phyloP scores from a whole-genome alignment of 2,797 vertebrate genomes.

The Ambastaia sidthimunki region DNA sequence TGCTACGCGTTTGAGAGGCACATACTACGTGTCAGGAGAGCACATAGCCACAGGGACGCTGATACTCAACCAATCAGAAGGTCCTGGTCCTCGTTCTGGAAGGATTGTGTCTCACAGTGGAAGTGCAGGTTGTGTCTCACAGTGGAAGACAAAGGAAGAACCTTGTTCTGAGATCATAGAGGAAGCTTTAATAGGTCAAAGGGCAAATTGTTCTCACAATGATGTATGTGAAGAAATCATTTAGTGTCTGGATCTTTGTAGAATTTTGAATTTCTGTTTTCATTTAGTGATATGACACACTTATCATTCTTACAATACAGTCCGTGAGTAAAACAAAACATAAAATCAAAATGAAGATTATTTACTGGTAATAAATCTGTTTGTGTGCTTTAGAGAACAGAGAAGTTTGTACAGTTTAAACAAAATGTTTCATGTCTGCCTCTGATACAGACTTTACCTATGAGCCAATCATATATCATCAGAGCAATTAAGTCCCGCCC shows the following conservation, averaged over 20 bases:
- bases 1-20: neutral
- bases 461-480: no score
- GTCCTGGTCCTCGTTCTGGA: slow-evolving; percentile 18
- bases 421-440: no score
- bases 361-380: no score
- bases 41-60: slow-evolving; percentile 42
- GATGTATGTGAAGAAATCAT: neutral
- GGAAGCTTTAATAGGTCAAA: neutral
- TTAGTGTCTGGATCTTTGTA: neutral
- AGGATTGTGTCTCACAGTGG: neutral
- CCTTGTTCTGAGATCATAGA: slow-evolving; percentile 6
- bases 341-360: no score
- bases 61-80: neutral
- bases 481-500: no score
- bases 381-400: no score
- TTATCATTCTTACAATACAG: no score
- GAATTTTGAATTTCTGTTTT: neutral
- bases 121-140: neutral
- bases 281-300: no score
- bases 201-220: neutral
- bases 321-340: no score
- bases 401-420: no score
- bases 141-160: slow-evolving; percentile 5
- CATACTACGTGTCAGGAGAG: slow-evolving; percentile 43
- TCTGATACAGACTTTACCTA: no score